A percentile compares a stretch with the other conserved stretches of the same genome.
Conservation (phyloP, 2,888 invertebrate species). For the Apomyelois bistriatella region DNA sequence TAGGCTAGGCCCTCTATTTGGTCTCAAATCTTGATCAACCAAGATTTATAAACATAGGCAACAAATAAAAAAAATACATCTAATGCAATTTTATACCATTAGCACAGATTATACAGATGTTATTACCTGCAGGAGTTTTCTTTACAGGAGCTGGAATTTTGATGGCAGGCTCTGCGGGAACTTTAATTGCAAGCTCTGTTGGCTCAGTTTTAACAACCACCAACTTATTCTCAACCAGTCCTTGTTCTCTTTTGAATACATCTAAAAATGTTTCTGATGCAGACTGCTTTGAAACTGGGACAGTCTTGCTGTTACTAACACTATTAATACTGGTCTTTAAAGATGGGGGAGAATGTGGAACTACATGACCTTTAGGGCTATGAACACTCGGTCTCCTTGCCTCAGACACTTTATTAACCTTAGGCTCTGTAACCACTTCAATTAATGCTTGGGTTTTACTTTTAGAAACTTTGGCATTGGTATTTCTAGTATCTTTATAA, state of each 20-base stretch:
- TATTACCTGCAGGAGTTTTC: conserved; percentile 49
- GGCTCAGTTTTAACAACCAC: conserved; percentile 52
- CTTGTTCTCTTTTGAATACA: conserved; percentile 73
- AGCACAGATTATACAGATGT: too few species aligned
- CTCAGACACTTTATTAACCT: conserved; percentile 42
- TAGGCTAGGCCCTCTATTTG: too few species aligned
- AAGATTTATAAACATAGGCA: too few species aligned
- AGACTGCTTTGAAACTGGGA: conserved; percentile 34
- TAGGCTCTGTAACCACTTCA: conserved; percentile 31
- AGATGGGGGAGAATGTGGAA: conserved; percentile 32
- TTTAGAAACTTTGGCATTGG: conserved; percentile 60
- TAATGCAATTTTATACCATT: too few species aligned
- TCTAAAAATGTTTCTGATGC: conserved; percentile 65
- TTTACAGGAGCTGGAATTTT: conserved; percentile 51
- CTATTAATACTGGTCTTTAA: conserved; percentile 65
- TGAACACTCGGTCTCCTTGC: conserved; percentile 40
- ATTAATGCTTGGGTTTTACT: conserved; percentile 43
- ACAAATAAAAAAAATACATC: too few species aligned
- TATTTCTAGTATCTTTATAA: conserved; percentile 45
- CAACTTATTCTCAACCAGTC: conserved; percentile 41
- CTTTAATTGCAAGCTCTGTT: conserved; percentile 17
- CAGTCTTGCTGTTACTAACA: conserved; percentile 48
- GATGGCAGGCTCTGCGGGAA: conserved; percentile 22
- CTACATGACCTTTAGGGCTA: conserved; percentile 46
- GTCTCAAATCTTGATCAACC: too few species aligned